phyloP scores from a whole-genome alignment of 2,113 vertebrate genomes.

The Gallinago undulata region DNA sequence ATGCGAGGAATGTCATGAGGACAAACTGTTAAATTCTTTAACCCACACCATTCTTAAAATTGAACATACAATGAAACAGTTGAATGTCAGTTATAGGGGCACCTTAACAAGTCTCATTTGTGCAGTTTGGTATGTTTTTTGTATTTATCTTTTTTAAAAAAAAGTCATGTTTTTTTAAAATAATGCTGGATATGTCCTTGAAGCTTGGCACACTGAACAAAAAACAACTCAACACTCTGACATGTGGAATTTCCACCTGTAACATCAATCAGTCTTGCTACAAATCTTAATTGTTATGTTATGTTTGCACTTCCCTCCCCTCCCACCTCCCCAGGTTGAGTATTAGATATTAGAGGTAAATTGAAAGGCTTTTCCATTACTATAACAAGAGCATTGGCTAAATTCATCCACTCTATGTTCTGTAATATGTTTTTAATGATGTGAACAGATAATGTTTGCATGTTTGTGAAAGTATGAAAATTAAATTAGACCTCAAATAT shows the following conservation, averaged over 20 bases:
- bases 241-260: not conserved
- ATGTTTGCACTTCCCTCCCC: not conserved
- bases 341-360: not conserved
- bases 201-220: not conserved
- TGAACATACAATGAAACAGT: not conserved
- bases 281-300: not conserved
- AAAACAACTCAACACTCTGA: not conserved
- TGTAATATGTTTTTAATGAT: not conserved
- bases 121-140: not conserved
- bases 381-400: not conserved
- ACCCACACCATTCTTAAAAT: not conserved
- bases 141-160: not conserved
- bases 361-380: not conserved
- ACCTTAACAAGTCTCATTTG: not conserved
- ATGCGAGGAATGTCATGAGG: not conserved
- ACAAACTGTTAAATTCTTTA: not conserved
- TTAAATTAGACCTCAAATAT: not conserved
- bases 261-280: not conserved
- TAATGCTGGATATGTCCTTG: not conserved
- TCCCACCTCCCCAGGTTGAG: not conserved
- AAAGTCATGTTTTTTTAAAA: not conserved
- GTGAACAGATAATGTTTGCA: not conserved
- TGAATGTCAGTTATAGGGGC: not conserved
- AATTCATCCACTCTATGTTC: not conserved
- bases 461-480: not conserved